Evolutionary conservation across 2,113 vertebrate species (phyloP).

Genomic region (Nestor notabilis): DNA sequence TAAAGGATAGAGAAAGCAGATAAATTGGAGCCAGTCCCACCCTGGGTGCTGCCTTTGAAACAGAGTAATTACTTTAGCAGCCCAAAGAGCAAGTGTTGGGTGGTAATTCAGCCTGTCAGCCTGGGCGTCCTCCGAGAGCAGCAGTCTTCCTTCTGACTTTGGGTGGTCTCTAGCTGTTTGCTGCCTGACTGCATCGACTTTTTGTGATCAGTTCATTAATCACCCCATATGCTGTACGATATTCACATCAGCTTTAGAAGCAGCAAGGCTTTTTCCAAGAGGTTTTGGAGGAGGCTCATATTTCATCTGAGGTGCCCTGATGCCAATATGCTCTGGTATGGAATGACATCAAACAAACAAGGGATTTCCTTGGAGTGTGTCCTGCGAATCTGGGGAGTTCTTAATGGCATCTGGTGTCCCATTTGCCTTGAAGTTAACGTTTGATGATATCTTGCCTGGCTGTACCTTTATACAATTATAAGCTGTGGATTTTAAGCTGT

Average conservation of each 20-base stretch:
- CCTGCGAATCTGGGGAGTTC: not conserved
- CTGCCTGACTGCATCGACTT: not conserved
- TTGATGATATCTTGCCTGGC: constrained; percentile 18
- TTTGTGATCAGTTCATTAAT: not conserved
- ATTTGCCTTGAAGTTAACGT: constrained; percentile 36
- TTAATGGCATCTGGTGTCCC: constrained; percentile 12
- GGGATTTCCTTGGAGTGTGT: constrained; percentile 28
- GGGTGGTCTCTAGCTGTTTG: not conserved
- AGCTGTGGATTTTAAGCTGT: not conserved
- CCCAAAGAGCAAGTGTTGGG: not conserved
- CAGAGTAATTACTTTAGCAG: not conserved
- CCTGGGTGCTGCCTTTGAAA: not conserved
- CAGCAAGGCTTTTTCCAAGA: not conserved
- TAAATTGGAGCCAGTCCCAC: not conserved
- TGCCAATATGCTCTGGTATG: constrained; percentile 1
- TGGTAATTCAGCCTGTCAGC: not conserved
- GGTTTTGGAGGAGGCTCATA: not conserved
- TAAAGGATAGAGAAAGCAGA: not conserved
- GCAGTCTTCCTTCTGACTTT: not conserved
- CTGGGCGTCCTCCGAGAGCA: not conserved
- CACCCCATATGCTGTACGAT: not conserved
- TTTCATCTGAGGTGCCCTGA: not conserved
- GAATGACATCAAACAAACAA: constrained; percentile 33
- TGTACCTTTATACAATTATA: constrained; percentile 1
- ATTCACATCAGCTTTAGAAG: not conserved